Evolutionary conservation across 1,140 invertebrate species (phyloP), one percentile per base, ranked within the genome.

Genomic region (Zaprionus africanus): DNA sequence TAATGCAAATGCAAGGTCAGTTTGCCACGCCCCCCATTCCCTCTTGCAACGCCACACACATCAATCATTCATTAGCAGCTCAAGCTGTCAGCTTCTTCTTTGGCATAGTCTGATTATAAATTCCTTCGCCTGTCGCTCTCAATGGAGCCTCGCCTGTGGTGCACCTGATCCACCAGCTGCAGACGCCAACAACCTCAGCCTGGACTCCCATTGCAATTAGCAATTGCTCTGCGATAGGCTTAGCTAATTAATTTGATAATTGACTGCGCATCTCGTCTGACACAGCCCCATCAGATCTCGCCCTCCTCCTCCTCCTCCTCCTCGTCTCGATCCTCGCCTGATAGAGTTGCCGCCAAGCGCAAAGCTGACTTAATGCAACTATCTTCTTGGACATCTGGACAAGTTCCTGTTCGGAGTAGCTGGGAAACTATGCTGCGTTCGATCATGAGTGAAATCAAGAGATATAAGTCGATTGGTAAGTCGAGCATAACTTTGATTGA

Each of bases 21-120:
- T 72, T 80, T 74, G 57, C 65, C 41, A 71, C 54, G 71, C 69
- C 62, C 58, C 36, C 19, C 19, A 26, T 43, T 15, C 38, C 24
- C 34, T 36, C 19, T 49, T n/a, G 56, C 5, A 51, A 57, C 15
- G 24, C 70, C 76, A 81, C 79, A 90, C 78, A 90, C 85, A 90
- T 90, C 85, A 90, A 90, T 90, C 85, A 90, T 90, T 90, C 85
- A 90, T 90, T 90, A 90, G 81, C 86, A 77, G 85, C 82, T 90
- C 85, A 90, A 84, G 79, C 74, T 90, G 85, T 90, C 85, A 84
- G 79, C 82, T 84, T 81, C 71, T 81, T 49, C 62, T 60, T 43
- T 13, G 7, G 13, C 71, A 62, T 85, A 69, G 64, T 78, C 61
- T 78, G 78, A 76, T 88, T 76, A 88, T 83, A 73, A 76, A 73